Evolutionary conservation across 2,888 invertebrate species (phyloP), one percentile per base, ranked within the genome.

Genomic region (Caenorhabditis drosophilae): DNA sequence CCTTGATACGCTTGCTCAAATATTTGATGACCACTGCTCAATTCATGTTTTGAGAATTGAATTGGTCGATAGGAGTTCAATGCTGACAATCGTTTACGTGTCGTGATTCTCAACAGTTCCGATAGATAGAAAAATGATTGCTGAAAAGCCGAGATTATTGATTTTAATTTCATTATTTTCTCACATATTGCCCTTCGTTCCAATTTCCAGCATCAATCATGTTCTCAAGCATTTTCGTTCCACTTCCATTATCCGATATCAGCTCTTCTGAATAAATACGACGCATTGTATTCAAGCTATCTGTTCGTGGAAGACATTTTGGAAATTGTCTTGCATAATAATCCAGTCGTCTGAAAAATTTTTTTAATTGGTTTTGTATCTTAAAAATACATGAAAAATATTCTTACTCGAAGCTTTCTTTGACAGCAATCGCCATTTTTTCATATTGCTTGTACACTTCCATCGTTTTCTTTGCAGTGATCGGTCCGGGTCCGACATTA

Each of bases 171-270:
- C 20, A 7, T 40, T 20, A 9, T 9, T 18, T 18, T n/a, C 42
- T 52, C n/a, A 52, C 52, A 41, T 46, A 67, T 9, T 67, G 50
- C 26, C 60, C 60, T 18, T 67, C 67, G 22, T 67, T 67, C 67
- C 67, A 67, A 25, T 67, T 67, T 4, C 56, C 56, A 4, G 50
- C 35, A 38, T 67, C 60, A 22, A 67, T 61, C 60, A 60, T 67
- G 15, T 27, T 44, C 25, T 67, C 22, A 26, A 67, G 40, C 12
- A n/a, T 18, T 7, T 40, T 42, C 12, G 57, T 60, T n/a, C 1
- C 16, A 26, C 22, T 52, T 42, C 1, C 41, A 31, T 57, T 46
- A 0, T 48, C 36, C 57, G 53, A 49, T 0, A 44, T 52, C 27
- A 59, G 53, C 46, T 61, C 58, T 15, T 46, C 50, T 3, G 22